Conservation (phyloP, 1,140 invertebrate species). For the Cyphomyrmex costatus region DNA sequence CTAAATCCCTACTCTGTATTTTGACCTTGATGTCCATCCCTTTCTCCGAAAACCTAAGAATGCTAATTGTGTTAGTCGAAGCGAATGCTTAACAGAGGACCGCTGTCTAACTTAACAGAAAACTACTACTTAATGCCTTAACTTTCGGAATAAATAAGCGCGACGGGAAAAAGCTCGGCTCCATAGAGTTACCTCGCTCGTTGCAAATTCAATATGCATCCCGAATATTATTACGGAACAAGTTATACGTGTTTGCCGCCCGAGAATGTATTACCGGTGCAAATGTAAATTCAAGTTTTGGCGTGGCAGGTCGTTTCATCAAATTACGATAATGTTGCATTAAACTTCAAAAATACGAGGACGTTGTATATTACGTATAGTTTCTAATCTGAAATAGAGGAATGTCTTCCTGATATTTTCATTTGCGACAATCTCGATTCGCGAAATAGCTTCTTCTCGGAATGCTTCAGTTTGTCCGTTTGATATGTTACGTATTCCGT, state of each 20-base stretch:
- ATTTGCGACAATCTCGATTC: not conserved
- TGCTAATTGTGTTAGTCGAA: slow-evolving; percentile 43
- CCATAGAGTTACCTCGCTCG: slow-evolving; percentile 31
- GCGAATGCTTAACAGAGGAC: slow-evolving; percentile 25
- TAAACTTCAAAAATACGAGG: not conserved
- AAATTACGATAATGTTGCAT: slow-evolving; percentile 16
- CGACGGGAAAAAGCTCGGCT: slow-evolving; percentile 17
- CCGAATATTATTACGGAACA: slow-evolving; percentile 43
- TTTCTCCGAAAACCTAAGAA: slow-evolving; percentile 11
- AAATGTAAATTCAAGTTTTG: slow-evolving; percentile 44
- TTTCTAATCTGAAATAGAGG: not conserved
- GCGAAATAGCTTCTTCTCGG: not conserved
- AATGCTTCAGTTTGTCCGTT: not conserved
- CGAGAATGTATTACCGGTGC: slow-evolving; percentile 23
- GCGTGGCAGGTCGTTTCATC: not conserved
- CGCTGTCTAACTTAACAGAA: slow-evolving; percentile 13
- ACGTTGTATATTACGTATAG: not conserved
- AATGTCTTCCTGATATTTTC: not conserved
- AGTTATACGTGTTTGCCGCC: slow-evolving; percentile 20
- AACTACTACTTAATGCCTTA: slow-evolving; percentile 39
- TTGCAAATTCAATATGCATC: slow-evolving; percentile 50
- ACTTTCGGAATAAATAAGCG: slow-evolving; percentile 56
- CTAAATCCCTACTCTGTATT: too few species aligned
- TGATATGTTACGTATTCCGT: not conserved
- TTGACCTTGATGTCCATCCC: slow-evolving; percentile 3